A percentile compares a stretch with the other conserved stretches of the same genome.
Evolutionary conservation across 2,797 vertebrate species (phyloP).

Genomic region (Eutrigla gurnardus): DNA sequence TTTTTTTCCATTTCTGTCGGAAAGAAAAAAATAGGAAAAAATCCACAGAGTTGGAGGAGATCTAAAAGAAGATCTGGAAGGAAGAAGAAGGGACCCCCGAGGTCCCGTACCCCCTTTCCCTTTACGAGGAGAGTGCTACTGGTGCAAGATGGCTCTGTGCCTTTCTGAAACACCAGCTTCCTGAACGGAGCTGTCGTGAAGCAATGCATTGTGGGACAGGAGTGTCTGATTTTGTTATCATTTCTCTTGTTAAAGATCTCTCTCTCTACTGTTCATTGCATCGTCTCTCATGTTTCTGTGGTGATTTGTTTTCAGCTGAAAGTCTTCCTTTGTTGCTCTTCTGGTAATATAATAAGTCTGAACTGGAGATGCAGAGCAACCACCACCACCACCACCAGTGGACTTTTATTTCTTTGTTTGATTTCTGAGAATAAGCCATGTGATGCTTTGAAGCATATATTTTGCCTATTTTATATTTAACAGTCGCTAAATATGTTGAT

Average conservation of each 20-base stretch:
- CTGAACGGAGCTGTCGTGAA: conserved; percentile 85
- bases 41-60: conserved; percentile 67
- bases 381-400: conserved; percentile 72
- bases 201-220: conserved; percentile 87
- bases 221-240: conserved; percentile 80
- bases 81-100: conserved; percentile 63
- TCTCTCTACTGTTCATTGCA: conserved; percentile 76
- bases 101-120: conserved; percentile 77
- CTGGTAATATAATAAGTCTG: conserved; percentile 79
- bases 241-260: conserved; percentile 69
- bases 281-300: conserved; percentile 78
- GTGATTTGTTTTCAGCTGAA: conserved; percentile 80
- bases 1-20: conserved; percentile 86
- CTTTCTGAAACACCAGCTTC: conserved; percentile 88
- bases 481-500: conserved; percentile 69
- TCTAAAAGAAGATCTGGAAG: conserved; percentile 38
- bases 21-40: conserved; percentile 77
- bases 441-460: conserved; percentile 83
- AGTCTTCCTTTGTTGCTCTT: conserved; percentile 87
- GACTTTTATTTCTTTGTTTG: conserved; percentile 69
- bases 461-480: conserved; percentile 84
- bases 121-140: conserved; percentile 86
- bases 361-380: conserved; percentile 81
- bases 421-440: conserved; percentile 87
- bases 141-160: conserved; percentile 87